Evolutionary conservation across 2,797 vertebrate genomes (phyloP).

Genomic region (Zenarchopterus dispar): DNA sequence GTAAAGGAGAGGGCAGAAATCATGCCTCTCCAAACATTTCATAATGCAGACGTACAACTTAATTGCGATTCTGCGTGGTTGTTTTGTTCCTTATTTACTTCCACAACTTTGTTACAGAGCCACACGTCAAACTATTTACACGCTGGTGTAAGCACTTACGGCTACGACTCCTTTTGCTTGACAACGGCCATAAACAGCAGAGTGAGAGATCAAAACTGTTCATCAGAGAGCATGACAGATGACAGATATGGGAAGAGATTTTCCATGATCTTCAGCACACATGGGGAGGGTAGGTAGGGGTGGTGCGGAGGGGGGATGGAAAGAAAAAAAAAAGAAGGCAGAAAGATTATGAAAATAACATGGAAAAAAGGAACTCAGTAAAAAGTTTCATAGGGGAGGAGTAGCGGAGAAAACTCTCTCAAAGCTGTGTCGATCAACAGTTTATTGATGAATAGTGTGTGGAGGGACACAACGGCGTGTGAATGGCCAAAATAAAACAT

Average conservation of each 20-base stretch:
- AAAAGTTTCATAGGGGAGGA: conserved; percentile 31
- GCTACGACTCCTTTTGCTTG: conserved; percentile 78
- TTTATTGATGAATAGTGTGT: conserved; percentile 61
- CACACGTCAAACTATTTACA: conserved; percentile 87
- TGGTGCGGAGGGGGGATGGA: conserved; percentile 37
- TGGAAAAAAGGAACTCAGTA: conserved; percentile 39
- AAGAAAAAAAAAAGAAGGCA: conserved; percentile 5
- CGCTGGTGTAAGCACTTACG: conserved; percentile 83
- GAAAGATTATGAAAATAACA: neutral
- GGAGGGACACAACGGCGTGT: conserved; percentile 47
- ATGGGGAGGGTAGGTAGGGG: conserved; percentile 21
- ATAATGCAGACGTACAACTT: conserved; percentile 74
- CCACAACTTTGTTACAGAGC: conserved; percentile 80
- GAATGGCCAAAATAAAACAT: conserved; percentile 50
- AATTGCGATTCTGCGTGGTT: conserved; percentile 70
- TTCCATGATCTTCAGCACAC: conserved; percentile 72
- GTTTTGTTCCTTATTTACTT: conserved; percentile 83
- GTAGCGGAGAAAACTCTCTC: conserved; percentile 32
- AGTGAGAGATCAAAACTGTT: conserved; percentile 81
- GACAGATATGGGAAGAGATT: conserved; percentile 81
- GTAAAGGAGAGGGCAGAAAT: conserved; percentile 65
- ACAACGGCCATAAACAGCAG: conserved; percentile 82
- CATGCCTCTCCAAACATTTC: conserved; percentile 73
- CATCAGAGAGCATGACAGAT: conserved; percentile 81
- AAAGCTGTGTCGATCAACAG: conserved; percentile 68